Conservation (phyloP, 2,113 vertebrate species). For the Odontesthes bonariensis region DNA sequence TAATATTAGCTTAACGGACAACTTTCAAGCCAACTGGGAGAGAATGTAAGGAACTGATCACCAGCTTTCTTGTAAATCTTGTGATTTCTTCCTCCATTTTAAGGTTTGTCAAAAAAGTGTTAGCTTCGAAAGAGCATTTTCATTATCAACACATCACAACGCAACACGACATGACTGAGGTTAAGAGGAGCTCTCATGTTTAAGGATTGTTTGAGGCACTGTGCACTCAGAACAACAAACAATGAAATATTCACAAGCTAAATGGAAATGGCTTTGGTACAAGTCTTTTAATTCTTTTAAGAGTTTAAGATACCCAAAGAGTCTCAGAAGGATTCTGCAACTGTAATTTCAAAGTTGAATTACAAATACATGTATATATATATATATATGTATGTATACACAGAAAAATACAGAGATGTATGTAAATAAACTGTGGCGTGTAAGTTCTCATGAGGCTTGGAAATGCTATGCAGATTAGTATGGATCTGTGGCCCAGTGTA, state of each 20-base stretch:
- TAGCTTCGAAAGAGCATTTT: not conserved
- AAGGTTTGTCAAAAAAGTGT: constrained; percentile 1
- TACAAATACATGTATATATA: not conserved
- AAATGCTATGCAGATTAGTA: constrained; percentile 62
- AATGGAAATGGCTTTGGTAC: constrained; percentile 39
- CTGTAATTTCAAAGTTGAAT: constrained; percentile 38
- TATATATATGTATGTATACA: not conserved
- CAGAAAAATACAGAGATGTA: no score
- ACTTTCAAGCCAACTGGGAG: not conserved
- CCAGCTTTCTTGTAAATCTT: not conserved
- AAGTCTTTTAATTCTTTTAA: constrained; percentile 43
- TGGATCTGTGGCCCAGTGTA: constrained; percentile 61
- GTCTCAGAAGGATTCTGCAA: constrained; percentile 8
- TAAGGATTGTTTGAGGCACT: constrained; percentile 32
- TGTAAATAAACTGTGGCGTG: constrained; percentile 3
- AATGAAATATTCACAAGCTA: constrained; percentile 69
- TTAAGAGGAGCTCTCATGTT: constrained; percentile 26
- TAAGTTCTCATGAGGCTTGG: constrained; percentile 48
- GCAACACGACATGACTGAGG: not conserved
- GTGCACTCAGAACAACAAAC: constrained; percentile 49
- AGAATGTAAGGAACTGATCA: not conserved
- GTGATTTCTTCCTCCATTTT: not conserved
- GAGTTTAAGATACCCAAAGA: constrained; percentile 46
- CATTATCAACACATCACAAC: not conserved
- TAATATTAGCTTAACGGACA: constrained; percentile 8